Percentiles rank a stretch among this genome's conserved stretches.
These are phyloP conservation scores for Ctenopoma multispine DNA, from an alignment of 2,797 vertebrate species.

Conservation along the genomic window DNA sequence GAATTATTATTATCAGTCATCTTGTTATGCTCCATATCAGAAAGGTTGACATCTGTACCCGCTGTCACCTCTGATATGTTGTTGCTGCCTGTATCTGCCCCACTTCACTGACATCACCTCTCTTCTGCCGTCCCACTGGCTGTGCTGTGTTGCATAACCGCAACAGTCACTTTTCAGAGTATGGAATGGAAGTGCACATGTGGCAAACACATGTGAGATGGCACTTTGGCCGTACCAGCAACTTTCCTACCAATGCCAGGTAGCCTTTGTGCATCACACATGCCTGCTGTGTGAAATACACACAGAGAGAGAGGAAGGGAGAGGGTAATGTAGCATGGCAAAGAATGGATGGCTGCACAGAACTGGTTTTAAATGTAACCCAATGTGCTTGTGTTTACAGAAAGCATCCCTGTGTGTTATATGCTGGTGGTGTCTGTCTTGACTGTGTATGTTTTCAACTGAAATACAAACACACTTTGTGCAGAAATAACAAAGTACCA, in stretches of 20 bases:
- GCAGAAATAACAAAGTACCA: background rate
- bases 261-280: slow-evolving; percentile 37
- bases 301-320: slow-evolving; percentile 22
- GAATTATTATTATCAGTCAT: too few species aligned
- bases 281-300: slow-evolving; percentile 41
- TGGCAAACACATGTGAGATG: slow-evolving; percentile 42
- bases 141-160: slow-evolving; percentile 46
- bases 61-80: slow-evolving; percentile 22
- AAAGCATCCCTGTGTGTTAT: background rate
- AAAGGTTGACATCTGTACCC: slow-evolving; percentile 1
- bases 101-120: slow-evolving; percentile 25
- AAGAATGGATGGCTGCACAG: slow-evolving; percentile 23
- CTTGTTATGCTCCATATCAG: background rate
- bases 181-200: slow-evolving; percentile 16
- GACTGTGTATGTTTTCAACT: background rate
- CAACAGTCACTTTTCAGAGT: slow-evolving; percentile 18
- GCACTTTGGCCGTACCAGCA: slow-evolving; percentile 33
- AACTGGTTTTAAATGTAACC: slow-evolving; percentile 18
- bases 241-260: slow-evolving; percentile 27
- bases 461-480: background rate
- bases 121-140: slow-evolving; percentile 6
- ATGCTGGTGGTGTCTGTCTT: background rate
- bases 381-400: background rate
- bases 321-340: slow-evolving; percentile 34
- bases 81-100: background rate